Percentiles rank a stretch among this genome's conserved stretches.
Evolutionary conservation across 2,113 vertebrate species (phyloP).

Genomic region (Carollia perspicillata): DNA sequence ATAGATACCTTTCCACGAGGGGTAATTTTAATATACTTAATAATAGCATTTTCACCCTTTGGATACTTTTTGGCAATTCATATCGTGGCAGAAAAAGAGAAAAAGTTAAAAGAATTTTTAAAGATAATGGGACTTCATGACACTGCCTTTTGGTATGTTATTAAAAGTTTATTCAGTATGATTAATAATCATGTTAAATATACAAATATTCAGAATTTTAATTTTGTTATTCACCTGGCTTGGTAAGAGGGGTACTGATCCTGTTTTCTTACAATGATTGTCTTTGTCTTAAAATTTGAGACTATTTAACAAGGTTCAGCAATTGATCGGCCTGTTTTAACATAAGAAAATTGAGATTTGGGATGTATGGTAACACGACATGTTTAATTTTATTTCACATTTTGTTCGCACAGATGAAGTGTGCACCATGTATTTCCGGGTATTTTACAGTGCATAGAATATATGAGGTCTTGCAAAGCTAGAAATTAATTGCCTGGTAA

Average conservation of each 20-base stretch:
- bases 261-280: neutral
- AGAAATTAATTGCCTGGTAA: neutral
- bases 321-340: neutral
- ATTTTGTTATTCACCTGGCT: neutral
- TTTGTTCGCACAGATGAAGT: neutral
- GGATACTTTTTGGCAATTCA: slow-evolving; percentile 97
- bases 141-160: slow-evolving; percentile 94
- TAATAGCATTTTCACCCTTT: slow-evolving; percentile 96
- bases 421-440: neutral
- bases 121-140: slow-evolving; percentile 96
- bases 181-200: neutral
- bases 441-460: neutral
- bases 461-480: neutral
- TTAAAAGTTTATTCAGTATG: neutral
- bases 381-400: slow-evolving; percentile 8
- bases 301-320: neutral
- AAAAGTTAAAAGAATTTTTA: slow-evolving; percentile 94
- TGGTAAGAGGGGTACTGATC: neutral
- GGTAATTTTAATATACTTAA: slow-evolving; percentile 95
- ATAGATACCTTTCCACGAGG: slow-evolving; percentile 93
- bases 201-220: neutral
- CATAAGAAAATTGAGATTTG: neutral
- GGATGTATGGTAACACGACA: neutral
- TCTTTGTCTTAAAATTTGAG: slow-evolving; percentile 10
- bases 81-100: slow-evolving; percentile 97